Evolutionary conservation across 2,888 invertebrate species (phyloP), one percentile per base, ranked within the genome.

Genomic region (Girardia tigrina): DNA sequence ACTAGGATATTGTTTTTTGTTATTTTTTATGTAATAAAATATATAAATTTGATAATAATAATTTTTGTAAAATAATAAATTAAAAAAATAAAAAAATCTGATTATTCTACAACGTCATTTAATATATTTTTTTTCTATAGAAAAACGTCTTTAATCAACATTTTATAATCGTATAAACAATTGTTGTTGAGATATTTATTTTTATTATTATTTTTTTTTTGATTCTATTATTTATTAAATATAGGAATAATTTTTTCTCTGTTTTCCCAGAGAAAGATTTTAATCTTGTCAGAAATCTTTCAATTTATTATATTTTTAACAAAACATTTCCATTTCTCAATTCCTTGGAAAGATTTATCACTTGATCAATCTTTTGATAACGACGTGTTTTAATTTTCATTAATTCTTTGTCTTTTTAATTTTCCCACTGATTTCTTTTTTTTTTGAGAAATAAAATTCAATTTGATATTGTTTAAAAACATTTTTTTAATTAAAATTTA

Each of bases 351-450:
- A 56, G 56, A 56, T 56, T 56, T 56, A 56, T 56, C 56, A 36
- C n/a, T n/a, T 56, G 56, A 56, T 56, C 56, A 56, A 56, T 6
- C 56, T n/a, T n/a, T n/a, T 23, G 56, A 56, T 56, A 56, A 56
- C 56, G 56, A 56, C n/a, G 56, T 56, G 56, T 56, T 56, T 56
- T 56, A 4, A 56, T 56, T 56, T 56, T 6, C n/a, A 20, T 20
- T 56, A n/a, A 2, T 56, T 23, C n/a, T 56, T 56, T 56, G 56
- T 56, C n/a, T 56, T 56, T 56, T 56, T n/a, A n/a, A 56, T n/a
- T 56, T 56, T 36, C 56, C n/a, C 56, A 56, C 56, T 56, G 56
- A 56, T 4, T 36, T 8, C 8, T 36, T 36, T 36, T 36, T 16
- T 12, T 8, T 36, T 36, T 16, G 36, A 16, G 36, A 36, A 36